These are phyloP conservation scores for Saccostrea echinata DNA, from an alignment of 1,140 invertebrate species.

Conservation along the genomic window DNA sequence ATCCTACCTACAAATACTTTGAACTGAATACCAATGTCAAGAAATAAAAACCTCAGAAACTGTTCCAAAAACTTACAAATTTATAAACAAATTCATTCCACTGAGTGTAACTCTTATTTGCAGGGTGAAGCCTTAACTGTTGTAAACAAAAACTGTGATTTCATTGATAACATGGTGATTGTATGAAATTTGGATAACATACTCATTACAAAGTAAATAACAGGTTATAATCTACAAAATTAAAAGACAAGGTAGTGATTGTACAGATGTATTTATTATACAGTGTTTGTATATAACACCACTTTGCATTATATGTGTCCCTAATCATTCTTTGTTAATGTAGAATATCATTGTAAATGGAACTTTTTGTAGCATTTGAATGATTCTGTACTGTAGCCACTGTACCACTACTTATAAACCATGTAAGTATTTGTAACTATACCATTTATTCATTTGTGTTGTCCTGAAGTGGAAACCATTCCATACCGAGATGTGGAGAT, in stretches of 20 bases:
- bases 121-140: slow-evolving; percentile 35
- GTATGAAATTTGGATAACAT: slow-evolving; percentile 13
- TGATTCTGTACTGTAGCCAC: slow-evolving; percentile 5
- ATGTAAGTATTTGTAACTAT: background rate
- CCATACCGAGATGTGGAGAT: background rate
- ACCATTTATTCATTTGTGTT: background rate
- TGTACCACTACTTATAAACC: slow-evolving; percentile 3
- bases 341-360: slow-evolving; percentile 28
- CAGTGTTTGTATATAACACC: slow-evolving; percentile 21
- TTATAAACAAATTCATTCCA: slow-evolving; percentile 28
- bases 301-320: slow-evolving; percentile 33
- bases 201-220: background rate
- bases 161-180: background rate
- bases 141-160: slow-evolving; percentile 37
- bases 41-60: background rate
- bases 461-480: slow-evolving; percentile 5
- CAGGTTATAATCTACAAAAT: background rate
- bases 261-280: slow-evolving; percentile 20
- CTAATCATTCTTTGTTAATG: background rate
- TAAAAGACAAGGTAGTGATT: slow-evolving; percentile 3
- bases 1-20: slow-evolving; percentile 99
- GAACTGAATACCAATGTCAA: slow-evolving; percentile 83
- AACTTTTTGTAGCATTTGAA: background rate
- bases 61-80: slow-evolving; percentile 37
- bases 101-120: slow-evolving; percentile 13